Conservation (phyloP, 2,113 vertebrate species). For the Centropristis striata region DNA sequence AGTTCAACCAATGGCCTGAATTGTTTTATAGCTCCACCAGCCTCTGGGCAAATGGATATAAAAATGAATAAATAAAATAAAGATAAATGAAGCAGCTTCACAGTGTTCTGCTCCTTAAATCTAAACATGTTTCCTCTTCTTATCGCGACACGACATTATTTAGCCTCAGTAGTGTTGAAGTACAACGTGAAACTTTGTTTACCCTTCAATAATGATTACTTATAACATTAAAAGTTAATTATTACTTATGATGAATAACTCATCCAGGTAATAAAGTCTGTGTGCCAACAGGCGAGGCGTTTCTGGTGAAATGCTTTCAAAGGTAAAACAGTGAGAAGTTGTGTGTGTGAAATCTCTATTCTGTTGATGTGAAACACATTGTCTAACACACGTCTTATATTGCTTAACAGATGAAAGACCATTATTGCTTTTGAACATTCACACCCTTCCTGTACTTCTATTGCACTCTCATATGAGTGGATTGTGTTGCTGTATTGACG, state of each 20-base stretch:
- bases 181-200: neutral
- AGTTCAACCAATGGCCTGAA: neutral
- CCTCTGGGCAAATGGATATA: neutral
- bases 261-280: neutral
- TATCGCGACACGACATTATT: neutral
- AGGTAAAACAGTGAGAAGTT: neutral
- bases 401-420: fast-evolving
- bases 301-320: neutral
- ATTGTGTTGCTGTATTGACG: neutral
- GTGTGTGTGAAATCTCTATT: neutral
- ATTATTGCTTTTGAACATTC: fast-evolving
- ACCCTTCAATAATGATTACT: neutral
- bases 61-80: too few relatives aligned
- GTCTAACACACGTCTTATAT: too few relatives aligned
- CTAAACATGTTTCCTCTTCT: too few relatives aligned
- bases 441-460: neutral
- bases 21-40: neutral
- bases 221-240: neutral
- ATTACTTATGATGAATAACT: neutral
- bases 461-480: neutral
- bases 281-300: neutral
- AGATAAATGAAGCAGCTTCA: neutral
- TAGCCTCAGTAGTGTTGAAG: neutral
- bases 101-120: neutral
- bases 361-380: neutral